Base-by-base conservation (phyloP, 2,113 vertebrate species). In the Craseonycteris thonglongyai region DNA sequence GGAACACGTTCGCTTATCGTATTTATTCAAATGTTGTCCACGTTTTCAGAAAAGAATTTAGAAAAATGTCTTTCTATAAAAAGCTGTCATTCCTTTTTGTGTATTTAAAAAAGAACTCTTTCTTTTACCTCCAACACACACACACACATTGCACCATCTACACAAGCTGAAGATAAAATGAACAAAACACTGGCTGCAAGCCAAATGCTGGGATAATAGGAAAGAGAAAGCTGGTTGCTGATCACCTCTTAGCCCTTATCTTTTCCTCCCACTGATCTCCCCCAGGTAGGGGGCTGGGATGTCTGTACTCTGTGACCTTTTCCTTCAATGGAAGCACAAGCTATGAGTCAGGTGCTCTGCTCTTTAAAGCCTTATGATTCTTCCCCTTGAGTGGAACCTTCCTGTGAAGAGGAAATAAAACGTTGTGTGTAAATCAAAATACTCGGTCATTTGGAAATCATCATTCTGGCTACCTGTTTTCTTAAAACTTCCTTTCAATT, bases 161-260 rank as follows among this genome's bases (percentile, higher is more conserved):
- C 33, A 91, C 66, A 96, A 82, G 59, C 28, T 30, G 74, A 66
- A 95, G 71, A 94, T 59, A 87, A 94, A 94, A 84, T 90, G 81
- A 88, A 91, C 88, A 94, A 90, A 79, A 78, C 49, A 1, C 8
- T 74, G 91, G 79, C 56, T 30, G 68, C 30, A 45, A 18, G 49
- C n/a, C 78, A 90, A 68, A 72, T 38, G 58, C 91, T 89, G 47
- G 78, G 79, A 65, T 28, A 26, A 51, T 0, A 45, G 8, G 28
- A n/a, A 66, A 94, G 61, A 78, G 66, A 71, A 78, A 40, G 22
- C 42, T 24, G 22, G 65, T 13, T 4, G 5, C n/a, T n/a, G 83
- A 18, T 75, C 72, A 58, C 16, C 38, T 45, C 49, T 15, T n/a
- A 0, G 22, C 35, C 28, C 54, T 93, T 83, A 79, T 71, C 59